Evolutionary conservation across 2,113 vertebrate species (phyloP).

Genomic region (Serilophus lunatus): DNA sequence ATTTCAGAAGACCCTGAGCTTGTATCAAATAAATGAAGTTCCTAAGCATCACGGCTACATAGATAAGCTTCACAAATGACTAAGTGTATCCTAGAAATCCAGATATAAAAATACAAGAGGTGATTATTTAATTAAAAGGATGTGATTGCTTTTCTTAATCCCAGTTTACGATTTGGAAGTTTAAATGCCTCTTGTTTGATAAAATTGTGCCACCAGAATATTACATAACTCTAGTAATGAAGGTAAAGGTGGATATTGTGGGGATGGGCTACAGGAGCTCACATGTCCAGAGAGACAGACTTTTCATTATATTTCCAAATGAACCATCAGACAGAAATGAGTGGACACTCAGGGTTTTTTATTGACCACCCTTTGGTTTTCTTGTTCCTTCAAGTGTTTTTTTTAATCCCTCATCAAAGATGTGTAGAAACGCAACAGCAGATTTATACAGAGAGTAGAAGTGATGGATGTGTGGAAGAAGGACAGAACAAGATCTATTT

Average conservation of each 20-base stretch:
- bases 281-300: not conserved
- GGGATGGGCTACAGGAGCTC: not conserved
- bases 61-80: not conserved
- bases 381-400: not conserved
- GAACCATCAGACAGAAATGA: not conserved
- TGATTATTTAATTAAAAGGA: constrained; percentile 20
- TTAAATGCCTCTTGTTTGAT: not conserved
- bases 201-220: not conserved
- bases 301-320: not conserved
- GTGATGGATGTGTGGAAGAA: not conserved
- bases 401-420: not conserved
- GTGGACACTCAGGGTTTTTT: not conserved
- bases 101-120: not conserved
- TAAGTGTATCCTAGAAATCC: not conserved
- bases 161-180: not conserved
- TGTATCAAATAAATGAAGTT: not conserved
- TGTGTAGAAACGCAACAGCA: not conserved
- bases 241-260: not conserved
- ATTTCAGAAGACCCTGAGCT: not conserved
- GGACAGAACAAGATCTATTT: not conserved
- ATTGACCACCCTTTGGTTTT: not conserved
- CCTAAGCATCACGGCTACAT: not conserved
- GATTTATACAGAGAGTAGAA: not conserved
- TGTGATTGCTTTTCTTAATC: not conserved
- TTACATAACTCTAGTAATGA: rapidly evolving